Conservation (phyloP, 37 sponge, comb jelly and placozoan species). For the Petrosia ficiformis region DNA sequence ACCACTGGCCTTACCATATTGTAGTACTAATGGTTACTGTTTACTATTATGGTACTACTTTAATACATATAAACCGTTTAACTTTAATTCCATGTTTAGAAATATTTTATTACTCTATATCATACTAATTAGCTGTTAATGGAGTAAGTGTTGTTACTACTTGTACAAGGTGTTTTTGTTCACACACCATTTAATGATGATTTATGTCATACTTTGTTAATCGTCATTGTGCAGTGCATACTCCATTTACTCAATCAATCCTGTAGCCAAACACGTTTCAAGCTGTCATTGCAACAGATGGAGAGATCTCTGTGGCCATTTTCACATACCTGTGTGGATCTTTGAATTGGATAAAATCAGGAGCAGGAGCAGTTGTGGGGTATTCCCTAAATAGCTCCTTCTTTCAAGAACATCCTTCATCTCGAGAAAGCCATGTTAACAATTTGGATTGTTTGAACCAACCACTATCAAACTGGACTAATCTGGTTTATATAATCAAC, state of each 20-base stretch:
- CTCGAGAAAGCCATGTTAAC: background rate
- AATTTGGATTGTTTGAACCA: background rate
- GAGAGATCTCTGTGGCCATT: background rate
- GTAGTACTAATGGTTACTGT: no score
- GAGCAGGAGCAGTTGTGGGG: background rate
- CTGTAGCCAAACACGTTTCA: background rate
- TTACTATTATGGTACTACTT: no score
- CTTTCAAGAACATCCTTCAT: background rate
- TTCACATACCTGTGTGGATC: background rate
- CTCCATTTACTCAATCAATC: background rate
- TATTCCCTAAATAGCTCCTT: background rate
- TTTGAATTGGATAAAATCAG: background rate
- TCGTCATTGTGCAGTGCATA: no score
- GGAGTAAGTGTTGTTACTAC: no score
- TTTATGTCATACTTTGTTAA: no score
- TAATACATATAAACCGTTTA: no score
- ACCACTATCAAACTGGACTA: background rate
- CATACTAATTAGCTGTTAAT: no score
- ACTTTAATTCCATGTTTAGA: no score
- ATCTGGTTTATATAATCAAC: background rate
- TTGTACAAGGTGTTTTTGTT: no score
- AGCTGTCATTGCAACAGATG: constrained; percentile 9
- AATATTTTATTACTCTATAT: no score
- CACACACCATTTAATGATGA: no score
- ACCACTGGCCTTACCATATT: no score